These are phyloP conservation scores for Nautilus pompilius DNA, from an alignment of 1,140 invertebrate genomes.

Conservation along the genomic window DNA sequence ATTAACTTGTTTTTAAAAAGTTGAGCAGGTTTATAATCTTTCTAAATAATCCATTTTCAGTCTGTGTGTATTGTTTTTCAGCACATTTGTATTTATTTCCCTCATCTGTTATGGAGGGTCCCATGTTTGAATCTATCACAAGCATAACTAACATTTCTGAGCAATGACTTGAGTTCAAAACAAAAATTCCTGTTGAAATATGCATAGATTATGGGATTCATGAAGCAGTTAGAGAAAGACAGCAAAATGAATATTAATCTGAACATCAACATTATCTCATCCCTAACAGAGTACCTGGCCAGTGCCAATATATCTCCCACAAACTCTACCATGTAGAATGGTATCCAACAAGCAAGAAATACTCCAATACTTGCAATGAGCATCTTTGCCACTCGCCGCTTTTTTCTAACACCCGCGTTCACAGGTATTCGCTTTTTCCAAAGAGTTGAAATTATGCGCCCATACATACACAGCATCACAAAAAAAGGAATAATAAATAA, in stretches of 20 bases:
- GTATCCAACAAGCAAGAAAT: neutral
- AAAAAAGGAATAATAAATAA: neutral
- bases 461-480: neutral
- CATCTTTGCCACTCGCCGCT: neutral
- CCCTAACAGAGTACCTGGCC: neutral
- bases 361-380: neutral
- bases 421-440: neutral
- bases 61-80: no score
- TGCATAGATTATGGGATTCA: conserved; percentile 1
- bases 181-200: neutral
- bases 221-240: neutral
- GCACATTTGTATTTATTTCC: no score
- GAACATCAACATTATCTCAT: neutral
- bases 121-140: no score
- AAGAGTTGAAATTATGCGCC: neutral
- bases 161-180: neutral
- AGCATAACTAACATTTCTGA: no score
- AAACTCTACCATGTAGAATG: neutral
- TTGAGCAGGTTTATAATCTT: no score
- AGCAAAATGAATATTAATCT: neutral
- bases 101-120: no score
- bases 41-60: no score
- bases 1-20: no score
- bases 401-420: neutral
- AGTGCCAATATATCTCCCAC: neutral